Percentiles rank a stretch among this genome's conserved stretches.
phyloP scores from a whole-genome alignment of 2,888 invertebrate species.

The Anarsia innoxiella region DNA sequence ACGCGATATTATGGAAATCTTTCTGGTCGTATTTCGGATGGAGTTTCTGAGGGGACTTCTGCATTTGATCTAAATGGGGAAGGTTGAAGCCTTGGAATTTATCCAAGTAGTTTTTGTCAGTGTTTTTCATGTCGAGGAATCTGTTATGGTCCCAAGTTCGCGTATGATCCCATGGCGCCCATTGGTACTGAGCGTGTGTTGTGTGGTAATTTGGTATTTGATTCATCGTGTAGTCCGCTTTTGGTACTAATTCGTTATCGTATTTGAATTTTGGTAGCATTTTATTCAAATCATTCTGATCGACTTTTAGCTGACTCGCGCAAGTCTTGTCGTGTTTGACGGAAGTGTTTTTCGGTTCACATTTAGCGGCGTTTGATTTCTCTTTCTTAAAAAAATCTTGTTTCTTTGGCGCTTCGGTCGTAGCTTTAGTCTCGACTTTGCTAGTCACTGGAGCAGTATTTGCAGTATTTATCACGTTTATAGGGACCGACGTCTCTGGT shows the following conservation, averaged over 20 bases:
- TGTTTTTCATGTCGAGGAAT: slow-evolving; percentile 64
- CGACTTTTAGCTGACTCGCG: slow-evolving; percentile 50
- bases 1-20: slow-evolving; percentile 65
- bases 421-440: slow-evolving; percentile 51
- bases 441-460: slow-evolving; percentile 41
- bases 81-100: slow-evolving; percentile 75
- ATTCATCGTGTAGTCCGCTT: slow-evolving; percentile 78
- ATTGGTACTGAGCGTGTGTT: slow-evolving; percentile 77
- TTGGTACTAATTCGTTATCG: slow-evolving; percentile 71
- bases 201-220: slow-evolving; percentile 81
- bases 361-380: slow-evolving; percentile 55
- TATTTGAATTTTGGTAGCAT: slow-evolving; percentile 69
- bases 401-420: slow-evolving; percentile 59
- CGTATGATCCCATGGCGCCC: slow-evolving; percentile 76
- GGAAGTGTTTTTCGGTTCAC: slow-evolving; percentile 49
- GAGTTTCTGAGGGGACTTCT: slow-evolving; percentile 76
- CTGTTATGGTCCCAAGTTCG: slow-evolving; percentile 72
- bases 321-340: slow-evolving; percentile 67
- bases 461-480: slow-evolving; percentile 61
- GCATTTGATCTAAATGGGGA: slow-evolving; percentile 74
- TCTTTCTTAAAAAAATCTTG: slow-evolving; percentile 72
- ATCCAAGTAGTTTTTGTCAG: slow-evolving; percentile 76
- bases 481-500: slow-evolving; percentile 62
- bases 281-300: slow-evolving; percentile 72
- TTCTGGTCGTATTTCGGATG: slow-evolving; percentile 70